phyloP scores from a whole-genome alignment of 2,797 vertebrate species.

The Darevskia nairensis region DNA sequence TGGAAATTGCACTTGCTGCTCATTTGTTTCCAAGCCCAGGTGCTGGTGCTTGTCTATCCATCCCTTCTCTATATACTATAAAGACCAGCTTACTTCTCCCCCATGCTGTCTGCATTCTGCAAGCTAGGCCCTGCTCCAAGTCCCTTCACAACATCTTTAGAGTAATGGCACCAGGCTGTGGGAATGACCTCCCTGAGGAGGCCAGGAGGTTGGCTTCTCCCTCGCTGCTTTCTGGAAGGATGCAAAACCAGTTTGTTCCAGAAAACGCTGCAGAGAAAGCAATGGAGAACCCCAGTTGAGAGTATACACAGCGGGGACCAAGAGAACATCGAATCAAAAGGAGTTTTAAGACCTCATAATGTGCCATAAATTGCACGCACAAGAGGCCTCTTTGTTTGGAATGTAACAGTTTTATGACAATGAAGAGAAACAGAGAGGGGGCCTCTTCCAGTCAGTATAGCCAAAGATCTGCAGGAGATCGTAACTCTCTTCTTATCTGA shows the following conservation, averaged over 20 bases:
- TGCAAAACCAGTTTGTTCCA: neutral
- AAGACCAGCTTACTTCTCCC: neutral
- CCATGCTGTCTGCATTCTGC: neutral
- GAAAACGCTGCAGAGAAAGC: neutral
- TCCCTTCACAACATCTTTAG: neutral
- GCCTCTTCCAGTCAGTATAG: neutral
- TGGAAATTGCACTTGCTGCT: too few species aligned
- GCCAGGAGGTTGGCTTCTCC: too few species aligned
- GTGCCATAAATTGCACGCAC: conserved; percentile 6
- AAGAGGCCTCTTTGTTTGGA: conserved; percentile 22
- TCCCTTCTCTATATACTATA: neutral
- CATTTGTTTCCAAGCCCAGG: neutral
- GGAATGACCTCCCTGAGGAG: conserved; percentile 10
- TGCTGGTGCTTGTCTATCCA: neutral
- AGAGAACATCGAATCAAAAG: neutral
- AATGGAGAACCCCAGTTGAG: neutral
- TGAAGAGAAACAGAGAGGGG: conserved; percentile 20
- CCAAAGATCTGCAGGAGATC: neutral
- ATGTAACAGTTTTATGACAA: conserved; percentile 35
- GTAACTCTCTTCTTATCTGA: conserved; percentile 16
- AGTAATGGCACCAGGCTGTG: neutral
- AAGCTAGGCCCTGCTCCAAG: conserved; percentile 7
- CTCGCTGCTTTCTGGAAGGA: neutral
- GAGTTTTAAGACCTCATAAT: conserved; percentile 15
- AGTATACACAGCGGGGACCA: neutral